These are phyloP conservation scores for Micropoecilia bifurca DNA, from an alignment of 2,797 vertebrate genomes.

Conservation along the genomic window DNA sequence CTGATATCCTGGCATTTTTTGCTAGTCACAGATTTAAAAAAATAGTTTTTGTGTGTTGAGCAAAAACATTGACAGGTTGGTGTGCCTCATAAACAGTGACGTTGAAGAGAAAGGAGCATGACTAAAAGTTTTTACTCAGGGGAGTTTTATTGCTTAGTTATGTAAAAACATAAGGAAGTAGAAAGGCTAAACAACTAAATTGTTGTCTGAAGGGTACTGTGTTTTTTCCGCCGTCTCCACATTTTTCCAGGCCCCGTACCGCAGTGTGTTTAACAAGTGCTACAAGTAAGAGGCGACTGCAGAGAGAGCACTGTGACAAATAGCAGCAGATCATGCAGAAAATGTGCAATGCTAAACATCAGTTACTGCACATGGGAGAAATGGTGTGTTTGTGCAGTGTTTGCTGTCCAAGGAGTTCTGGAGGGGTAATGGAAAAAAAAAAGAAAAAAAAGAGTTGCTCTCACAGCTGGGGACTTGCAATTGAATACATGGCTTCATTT, in stretches of 20 bases:
- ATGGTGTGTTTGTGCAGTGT: constrained; percentile 80
- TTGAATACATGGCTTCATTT: constrained; percentile 83
- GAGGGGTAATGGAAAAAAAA: constrained; percentile 49
- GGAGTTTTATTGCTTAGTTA: constrained; percentile 22
- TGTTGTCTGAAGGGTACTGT: constrained; percentile 19
- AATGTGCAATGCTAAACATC: constrained; percentile 86
- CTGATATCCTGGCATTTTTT: constrained; percentile 12
- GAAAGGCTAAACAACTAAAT: constrained; percentile 36
- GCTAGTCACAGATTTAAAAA: constrained; percentile 17
- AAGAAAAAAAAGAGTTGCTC: constrained; percentile 61
- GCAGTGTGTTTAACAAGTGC: constrained; percentile 65
- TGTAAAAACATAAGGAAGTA: constrained; percentile 9
- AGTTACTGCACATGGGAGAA: constrained; percentile 79
- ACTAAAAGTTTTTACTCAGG: constrained; percentile 22
- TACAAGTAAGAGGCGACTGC: constrained; percentile 67
- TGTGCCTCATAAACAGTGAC: constrained; percentile 22
- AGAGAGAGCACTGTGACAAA: constrained; percentile 77
- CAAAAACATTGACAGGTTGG: constrained; percentile 17
- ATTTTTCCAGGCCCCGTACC: constrained; percentile 41
- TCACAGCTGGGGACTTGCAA: constrained; percentile 82
- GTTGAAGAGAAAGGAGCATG: constrained; percentile 7
- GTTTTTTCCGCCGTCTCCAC: constrained; percentile 36
- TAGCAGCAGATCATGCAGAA: constrained; percentile 85
- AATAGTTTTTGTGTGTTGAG: constrained; percentile 52
- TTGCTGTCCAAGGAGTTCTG: constrained; percentile 83